A percentile compares a stretch with the other conserved stretches of the same genome.
phyloP scores from a whole-genome alignment of 2,113 vertebrate species.

The Shinisaurus crocodilurus region DNA sequence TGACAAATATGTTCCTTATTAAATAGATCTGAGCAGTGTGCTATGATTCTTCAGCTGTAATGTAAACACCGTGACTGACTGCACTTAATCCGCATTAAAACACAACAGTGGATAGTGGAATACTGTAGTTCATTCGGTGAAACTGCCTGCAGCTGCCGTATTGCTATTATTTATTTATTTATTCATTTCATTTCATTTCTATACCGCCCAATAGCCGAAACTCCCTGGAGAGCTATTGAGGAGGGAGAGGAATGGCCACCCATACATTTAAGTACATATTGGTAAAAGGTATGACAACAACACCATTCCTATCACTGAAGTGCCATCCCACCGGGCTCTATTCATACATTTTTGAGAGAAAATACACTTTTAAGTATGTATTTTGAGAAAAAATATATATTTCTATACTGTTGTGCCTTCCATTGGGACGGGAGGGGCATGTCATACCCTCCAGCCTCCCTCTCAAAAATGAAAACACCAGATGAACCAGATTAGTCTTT shows the following conservation, averaged over 20 bases:
- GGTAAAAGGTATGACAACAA: not conserved
- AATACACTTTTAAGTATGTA: not conserved
- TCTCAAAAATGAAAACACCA: too few relatives aligned
- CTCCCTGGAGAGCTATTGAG: too few relatives aligned
- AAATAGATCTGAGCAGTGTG: conserved; percentile 26
- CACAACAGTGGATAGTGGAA: not conserved
- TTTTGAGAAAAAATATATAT: not conserved
- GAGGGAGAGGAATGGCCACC: not conserved
- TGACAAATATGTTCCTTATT: conserved; percentile 42
- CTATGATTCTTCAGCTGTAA: conserved; percentile 11
- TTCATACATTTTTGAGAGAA: too few relatives aligned
- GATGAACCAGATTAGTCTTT: too few relatives aligned
- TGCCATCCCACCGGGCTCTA: not conserved
- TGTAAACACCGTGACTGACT: not conserved
- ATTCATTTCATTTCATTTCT: too few relatives aligned
- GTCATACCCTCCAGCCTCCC: too few relatives aligned
- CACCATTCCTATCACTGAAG: not conserved
- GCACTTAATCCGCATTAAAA: not conserved
- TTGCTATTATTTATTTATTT: too few relatives aligned
- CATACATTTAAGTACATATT: not conserved
- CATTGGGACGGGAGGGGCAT: too few relatives aligned
- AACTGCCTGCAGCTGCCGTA: not conserved
- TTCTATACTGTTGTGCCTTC: not conserved
- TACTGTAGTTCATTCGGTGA: not conserved
- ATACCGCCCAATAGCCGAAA: too few relatives aligned